These are phyloP conservation scores for Scelioninae gen. 1 DNA, from an alignment of 2,888 invertebrate genomes.

Conservation along the genomic window DNA sequence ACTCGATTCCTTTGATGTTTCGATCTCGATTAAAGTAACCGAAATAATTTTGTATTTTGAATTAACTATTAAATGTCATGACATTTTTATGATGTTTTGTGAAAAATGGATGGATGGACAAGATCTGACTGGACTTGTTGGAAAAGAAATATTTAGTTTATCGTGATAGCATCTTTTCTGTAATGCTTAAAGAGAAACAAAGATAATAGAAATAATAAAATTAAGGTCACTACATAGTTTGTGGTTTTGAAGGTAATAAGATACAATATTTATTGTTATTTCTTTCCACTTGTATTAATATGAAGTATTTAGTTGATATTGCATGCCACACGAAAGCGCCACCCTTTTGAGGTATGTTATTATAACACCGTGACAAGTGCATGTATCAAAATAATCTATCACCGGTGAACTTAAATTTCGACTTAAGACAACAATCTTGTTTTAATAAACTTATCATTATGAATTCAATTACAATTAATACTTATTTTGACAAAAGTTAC, in stretches of 20 bases:
- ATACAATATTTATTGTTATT: constrained; percentile 17
- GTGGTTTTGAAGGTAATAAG: constrained; percentile 1
- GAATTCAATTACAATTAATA: background rate
- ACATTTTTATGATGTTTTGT: constrained; percentile 10
- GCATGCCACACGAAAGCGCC: constrained; percentile 26
- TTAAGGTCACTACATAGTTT: background rate
- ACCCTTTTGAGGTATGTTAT: constrained; percentile 15
- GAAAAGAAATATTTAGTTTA: no score
- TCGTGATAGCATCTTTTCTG: no score
- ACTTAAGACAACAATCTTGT: constrained; percentile 15
- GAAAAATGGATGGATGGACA: no score
- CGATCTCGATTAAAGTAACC: constrained; percentile 3
- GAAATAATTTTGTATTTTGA: background rate
- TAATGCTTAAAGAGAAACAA: no score
- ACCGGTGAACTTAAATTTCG: constrained; percentile 5
- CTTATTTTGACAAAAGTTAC: no score
- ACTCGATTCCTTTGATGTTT: constrained; percentile 14
- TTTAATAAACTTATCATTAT: background rate
- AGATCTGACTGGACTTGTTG: no score
- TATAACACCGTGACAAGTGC: constrained; percentile 7
- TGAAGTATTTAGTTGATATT: constrained; percentile 21
- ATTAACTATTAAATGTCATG: constrained; percentile 11
- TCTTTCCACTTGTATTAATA: constrained; percentile 22
- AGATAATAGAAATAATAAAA: background rate
- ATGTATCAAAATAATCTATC: constrained; percentile 3